Evolutionary conservation across 2,888 invertebrate genomes (phyloP).

Genomic region (Eudasyphora cyanicolor): DNA sequence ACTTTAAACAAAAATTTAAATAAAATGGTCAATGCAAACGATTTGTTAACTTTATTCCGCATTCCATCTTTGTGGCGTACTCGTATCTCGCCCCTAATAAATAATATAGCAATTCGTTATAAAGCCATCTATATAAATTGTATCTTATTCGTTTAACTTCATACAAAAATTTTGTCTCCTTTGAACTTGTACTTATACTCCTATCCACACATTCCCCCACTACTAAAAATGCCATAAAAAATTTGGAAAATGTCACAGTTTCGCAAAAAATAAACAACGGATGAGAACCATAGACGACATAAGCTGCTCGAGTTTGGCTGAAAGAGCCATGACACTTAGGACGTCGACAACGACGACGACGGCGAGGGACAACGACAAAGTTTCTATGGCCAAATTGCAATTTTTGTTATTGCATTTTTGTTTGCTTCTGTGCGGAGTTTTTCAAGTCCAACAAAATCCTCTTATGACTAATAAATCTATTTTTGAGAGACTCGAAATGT

Average conservation of each 20-base stretch:
- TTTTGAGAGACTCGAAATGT: conserved; percentile 13
- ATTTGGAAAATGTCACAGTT: background rate
- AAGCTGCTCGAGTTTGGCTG: background rate
- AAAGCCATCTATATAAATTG: background rate
- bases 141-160: background rate
- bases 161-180: background rate
- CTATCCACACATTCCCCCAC: background rate
- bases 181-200: background rate
- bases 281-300: background rate
- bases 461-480: conserved; percentile 24
- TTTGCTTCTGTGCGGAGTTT: background rate
- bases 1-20: too few relatives aligned
- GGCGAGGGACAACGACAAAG: background rate
- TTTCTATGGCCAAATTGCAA: background rate
- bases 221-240: background rate
- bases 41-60: too few relatives aligned
- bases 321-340: too few relatives aligned
- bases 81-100: too few relatives aligned
- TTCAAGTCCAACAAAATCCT: conserved; percentile 13
- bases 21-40: too few relatives aligned
- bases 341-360: too few relatives aligned
- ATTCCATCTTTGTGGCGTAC: too few relatives aligned
- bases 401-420: conserved; percentile 13
- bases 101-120: too few relatives aligned
- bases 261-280: background rate